Evolutionary conservation across 2,888 invertebrate species (phyloP).

Genomic region (Plagodis pulveraria): DNA sequence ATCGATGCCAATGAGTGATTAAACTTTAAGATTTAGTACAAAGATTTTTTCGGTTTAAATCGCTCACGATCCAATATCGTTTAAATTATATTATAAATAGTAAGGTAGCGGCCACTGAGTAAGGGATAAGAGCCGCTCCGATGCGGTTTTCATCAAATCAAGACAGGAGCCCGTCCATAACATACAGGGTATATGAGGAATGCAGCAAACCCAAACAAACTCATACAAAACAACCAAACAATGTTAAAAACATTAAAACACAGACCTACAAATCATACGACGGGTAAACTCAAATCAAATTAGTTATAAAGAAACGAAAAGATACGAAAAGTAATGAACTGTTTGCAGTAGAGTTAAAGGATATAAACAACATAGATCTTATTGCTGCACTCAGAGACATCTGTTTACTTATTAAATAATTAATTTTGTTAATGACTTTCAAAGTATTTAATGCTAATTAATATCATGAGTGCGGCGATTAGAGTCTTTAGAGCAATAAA

Average conservation of each 20-base stretch:
- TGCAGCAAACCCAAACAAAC: constrained; percentile 70
- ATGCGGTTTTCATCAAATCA: constrained; percentile 22
- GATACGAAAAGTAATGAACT: constrained; percentile 48
- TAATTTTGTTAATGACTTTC: too few species aligned
- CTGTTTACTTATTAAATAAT: too few species aligned
- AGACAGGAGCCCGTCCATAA: constrained; percentile 31
- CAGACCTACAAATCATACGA: constrained; percentile 56
- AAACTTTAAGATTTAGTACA: neutral
- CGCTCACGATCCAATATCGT: constrained; percentile 33
- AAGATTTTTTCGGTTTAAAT: neutral
- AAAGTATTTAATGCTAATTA: too few species aligned
- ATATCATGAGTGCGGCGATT: too few species aligned
- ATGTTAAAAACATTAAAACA: constrained; percentile 54
- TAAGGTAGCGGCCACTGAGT: constrained; percentile 20
- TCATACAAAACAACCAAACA: constrained; percentile 47
- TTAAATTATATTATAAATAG: constrained; percentile 1
- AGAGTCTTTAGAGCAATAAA: too few species aligned
- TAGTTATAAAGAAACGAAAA: constrained; percentile 51
- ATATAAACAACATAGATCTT: too few species aligned
- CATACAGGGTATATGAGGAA: constrained; percentile 54
- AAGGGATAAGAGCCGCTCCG: constrained; percentile 20
- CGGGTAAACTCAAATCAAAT: constrained; percentile 49
- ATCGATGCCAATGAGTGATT: constrained; percentile 2
- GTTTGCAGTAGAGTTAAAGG: constrained; percentile 46
- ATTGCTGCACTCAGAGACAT: too few species aligned